phyloP scores from a whole-genome alignment of 2,113 vertebrate genomes.

The Cathartes aura region DNA sequence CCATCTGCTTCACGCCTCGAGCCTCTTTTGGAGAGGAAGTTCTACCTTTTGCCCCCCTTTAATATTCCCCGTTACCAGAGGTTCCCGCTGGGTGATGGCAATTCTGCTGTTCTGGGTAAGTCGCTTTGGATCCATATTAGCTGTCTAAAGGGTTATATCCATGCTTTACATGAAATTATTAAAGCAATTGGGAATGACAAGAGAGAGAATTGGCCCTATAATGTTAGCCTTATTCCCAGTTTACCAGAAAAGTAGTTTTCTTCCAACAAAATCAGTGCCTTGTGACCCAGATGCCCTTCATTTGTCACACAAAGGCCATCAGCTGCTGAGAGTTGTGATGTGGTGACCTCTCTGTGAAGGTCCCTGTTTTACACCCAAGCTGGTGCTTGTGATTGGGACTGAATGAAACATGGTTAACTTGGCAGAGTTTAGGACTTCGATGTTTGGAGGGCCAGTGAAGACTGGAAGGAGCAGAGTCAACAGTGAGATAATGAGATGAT shows the following conservation, averaged over 20 bases:
- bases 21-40: constrained; percentile 92
- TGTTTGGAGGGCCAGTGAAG: background rate
- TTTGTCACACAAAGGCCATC: background rate
- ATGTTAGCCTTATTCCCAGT: background rate
- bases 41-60: constrained; percentile 91
- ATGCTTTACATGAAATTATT: background rate
- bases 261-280: background rate
- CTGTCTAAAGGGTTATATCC: background rate
- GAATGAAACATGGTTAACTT: background rate
- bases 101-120: constrained; percentile 89
- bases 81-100: constrained; percentile 94
- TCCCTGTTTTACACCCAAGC: background rate
- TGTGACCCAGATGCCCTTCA: background rate
- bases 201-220: background rate
- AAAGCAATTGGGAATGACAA: background rate
- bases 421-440: background rate
- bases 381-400: background rate
- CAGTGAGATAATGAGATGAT: background rate
- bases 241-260: background rate
- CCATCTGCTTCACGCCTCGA: constrained; percentile 96
- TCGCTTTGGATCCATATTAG: background rate
- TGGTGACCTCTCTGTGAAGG: background rate
- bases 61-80: constrained; percentile 94
- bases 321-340: background rate
- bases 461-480: background rate